phyloP scores from a whole-genome alignment of 2,888 invertebrate genomes.

The Stenurella melanura region DNA sequence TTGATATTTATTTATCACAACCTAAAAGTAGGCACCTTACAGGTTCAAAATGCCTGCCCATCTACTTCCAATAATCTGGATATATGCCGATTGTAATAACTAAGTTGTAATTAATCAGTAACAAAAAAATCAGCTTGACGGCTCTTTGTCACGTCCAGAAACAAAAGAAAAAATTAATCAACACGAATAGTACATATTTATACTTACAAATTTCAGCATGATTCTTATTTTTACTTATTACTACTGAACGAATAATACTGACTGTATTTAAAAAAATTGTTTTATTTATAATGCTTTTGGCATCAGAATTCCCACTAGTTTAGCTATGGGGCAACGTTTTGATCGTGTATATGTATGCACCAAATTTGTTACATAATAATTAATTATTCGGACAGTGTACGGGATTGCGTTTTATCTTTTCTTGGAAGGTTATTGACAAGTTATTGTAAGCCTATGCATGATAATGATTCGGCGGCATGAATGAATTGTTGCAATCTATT shows the following conservation, averaged over 20 bases:
- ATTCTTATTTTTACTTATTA: not conserved
- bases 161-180: too few species aligned
- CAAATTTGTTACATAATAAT: not conserved
- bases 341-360: not conserved
- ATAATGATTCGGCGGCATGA: not conserved
- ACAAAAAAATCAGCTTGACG: too few species aligned
- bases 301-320: not conserved
- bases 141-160: too few species aligned
- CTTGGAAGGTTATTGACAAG: conserved; percentile 1
- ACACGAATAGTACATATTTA: too few species aligned
- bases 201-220: not conserved
- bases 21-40: too few species aligned
- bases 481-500: not conserved
- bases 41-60: too few species aligned
- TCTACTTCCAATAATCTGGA: too few species aligned
- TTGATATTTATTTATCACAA: too few species aligned
- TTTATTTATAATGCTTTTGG: not conserved
- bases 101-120: too few species aligned
- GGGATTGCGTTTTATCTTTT: not conserved
- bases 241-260: not conserved
- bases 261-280: not conserved
- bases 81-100: too few species aligned
- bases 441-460: not conserved
- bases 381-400: not conserved
- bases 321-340: not conserved